A percentile compares a stretch with the other conserved stretches of the same genome.
Conservation (phyloP, 2,113 vertebrate species). For the Bufo bufo region DNA sequence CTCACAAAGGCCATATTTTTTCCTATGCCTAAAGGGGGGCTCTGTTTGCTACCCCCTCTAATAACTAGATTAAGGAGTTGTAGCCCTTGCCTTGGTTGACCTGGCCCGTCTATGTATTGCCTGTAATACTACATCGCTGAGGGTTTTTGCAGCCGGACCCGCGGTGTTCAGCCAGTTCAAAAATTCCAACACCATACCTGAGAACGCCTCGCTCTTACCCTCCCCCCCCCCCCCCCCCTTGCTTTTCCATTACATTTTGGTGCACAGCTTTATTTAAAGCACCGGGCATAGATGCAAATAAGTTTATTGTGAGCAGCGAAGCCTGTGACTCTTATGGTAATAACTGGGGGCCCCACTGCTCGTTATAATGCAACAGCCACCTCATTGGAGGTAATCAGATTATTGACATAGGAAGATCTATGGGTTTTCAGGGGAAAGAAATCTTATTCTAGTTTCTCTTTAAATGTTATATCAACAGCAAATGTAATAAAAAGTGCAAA, state of each 20-base stretch:
- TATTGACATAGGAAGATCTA: neutral
- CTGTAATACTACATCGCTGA: too few species aligned
- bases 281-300: neutral
- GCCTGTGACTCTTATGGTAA: neutral
- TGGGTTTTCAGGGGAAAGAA: neutral
- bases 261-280: neutral
- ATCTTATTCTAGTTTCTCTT: neutral
- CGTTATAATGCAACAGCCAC: neutral
- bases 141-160: too few species aligned
- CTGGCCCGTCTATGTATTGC: too few species aligned
- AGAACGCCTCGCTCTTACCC: neutral
- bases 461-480: neutral
- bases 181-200: neutral
- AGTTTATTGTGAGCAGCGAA: neutral
- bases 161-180: neutral
- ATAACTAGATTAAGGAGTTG: too few species aligned
- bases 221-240: neutral
- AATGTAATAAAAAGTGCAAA: slow-evolving; percentile 6
- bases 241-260: neutral
- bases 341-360: neutral
- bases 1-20: too few species aligned
- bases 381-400: neutral
- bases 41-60: too few species aligned
- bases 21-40: too few species aligned
- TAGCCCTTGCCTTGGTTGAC: too few species aligned